phyloP scores from a whole-genome alignment of 2,113 vertebrate species.

The Stomatorhinus ivindoensis region DNA sequence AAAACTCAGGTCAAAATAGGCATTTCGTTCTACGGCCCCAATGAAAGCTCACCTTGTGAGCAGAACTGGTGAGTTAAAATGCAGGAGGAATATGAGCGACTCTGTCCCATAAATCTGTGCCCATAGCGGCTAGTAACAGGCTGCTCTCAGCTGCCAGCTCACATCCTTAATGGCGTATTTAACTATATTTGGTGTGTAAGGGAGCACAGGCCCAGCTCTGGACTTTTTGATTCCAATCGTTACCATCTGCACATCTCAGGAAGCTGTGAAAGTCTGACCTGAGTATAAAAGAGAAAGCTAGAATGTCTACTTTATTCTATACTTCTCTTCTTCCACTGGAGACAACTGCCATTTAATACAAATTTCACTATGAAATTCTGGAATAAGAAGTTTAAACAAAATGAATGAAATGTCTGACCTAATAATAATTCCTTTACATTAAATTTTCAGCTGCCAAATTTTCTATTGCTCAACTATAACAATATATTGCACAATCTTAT shows the following conservation, averaged over 20 bases:
- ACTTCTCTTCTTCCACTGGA: not conserved
- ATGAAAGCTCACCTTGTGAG: constrained; percentile 13
- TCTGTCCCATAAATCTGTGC: constrained; percentile 25
- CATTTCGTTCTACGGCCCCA: constrained; percentile 36
- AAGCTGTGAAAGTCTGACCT: not conserved
- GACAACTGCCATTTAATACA: not conserved
- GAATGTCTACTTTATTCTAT: not conserved
- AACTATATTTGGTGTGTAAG: not conserved
- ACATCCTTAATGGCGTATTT: not conserved
- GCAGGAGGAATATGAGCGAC: constrained; percentile 32
- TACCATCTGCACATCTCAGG: not conserved
- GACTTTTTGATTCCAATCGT: not conserved
- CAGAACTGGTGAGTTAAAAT: constrained; percentile 37
- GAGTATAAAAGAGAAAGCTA: not conserved
- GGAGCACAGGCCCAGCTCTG: not conserved
- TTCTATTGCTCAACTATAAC: not conserved
- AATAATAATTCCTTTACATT: not conserved
- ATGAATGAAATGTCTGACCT: not conserved
- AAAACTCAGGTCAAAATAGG: constrained; percentile 38
- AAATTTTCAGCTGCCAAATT: not conserved
- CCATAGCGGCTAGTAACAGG: not conserved
- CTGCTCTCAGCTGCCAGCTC: not conserved
- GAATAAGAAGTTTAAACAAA: not conserved
- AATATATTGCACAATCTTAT: constrained; percentile 2
- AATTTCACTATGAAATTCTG: not conserved